These are phyloP conservation scores for Trypoxylon attenuatum DNA, from an alignment of 2,888 invertebrate species.

Conservation along the genomic window DNA sequence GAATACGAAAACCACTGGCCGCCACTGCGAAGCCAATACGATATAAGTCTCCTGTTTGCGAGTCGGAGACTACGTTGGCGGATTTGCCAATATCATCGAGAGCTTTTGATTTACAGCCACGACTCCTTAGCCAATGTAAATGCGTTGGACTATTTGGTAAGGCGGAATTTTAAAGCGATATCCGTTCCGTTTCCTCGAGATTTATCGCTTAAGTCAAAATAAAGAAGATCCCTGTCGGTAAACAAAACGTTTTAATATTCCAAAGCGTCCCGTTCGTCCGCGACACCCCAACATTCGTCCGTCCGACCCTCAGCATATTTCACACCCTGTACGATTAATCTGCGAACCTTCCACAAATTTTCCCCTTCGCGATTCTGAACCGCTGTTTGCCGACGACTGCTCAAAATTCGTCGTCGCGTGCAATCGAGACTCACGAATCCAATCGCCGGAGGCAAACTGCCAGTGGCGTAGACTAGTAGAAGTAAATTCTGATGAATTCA, in stretches of 20 bases:
- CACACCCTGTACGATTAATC: too few species aligned
- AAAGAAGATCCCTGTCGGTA: not conserved
- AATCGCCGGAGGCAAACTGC: too few species aligned
- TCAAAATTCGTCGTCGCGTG: too few species aligned
- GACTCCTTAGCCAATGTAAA: not conserved
- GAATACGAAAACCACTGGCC: not conserved
- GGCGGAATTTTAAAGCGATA: not conserved
- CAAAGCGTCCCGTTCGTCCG: slow-evolving; percentile 22
- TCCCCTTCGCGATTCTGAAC: too few species aligned
- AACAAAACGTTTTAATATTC: slow-evolving; percentile 2
- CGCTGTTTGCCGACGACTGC: too few species aligned
- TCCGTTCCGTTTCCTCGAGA: not conserved
- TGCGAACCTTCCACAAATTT: not conserved
- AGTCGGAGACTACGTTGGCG: not conserved
- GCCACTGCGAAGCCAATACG: not conserved
- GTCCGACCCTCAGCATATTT: too few species aligned
- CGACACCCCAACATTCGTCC: too few species aligned
- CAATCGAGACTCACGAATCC: too few species aligned
- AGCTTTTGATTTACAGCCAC: not conserved
- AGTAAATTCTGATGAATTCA: too few species aligned
- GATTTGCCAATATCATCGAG: slow-evolving; percentile 3
- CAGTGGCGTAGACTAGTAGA: too few species aligned
- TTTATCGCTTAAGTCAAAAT: not conserved
- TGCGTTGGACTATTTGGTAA: not conserved
- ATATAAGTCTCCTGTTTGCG: not conserved